A percentile compares a stretch with the other conserved stretches of the same genome.
phyloP scores from a whole-genome alignment of 2,888 invertebrate genomes.

The Pandemis heparana region DNA sequence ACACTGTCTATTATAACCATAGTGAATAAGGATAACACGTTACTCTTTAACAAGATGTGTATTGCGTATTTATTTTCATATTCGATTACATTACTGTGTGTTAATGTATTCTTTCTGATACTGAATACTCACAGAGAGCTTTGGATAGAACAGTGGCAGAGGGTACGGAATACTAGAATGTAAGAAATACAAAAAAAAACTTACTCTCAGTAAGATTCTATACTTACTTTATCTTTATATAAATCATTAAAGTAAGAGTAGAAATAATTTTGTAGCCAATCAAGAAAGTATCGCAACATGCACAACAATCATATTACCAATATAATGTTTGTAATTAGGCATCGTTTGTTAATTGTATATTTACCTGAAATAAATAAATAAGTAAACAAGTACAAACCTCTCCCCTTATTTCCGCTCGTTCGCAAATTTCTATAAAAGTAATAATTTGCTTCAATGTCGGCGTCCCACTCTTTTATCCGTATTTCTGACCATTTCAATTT shows the following conservation, averaged over 20 bases:
- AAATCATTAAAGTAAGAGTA: too few species aligned
- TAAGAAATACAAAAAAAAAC: too few species aligned
- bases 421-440: conserved; percentile 88
- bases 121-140: neutral
- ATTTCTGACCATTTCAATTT: conserved; percentile 87
- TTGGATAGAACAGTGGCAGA: neutral
- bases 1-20: neutral
- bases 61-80: neutral
- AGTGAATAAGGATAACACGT: neutral
- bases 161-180: too few species aligned
- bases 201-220: too few species aligned
- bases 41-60: neutral
- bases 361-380: neutral
- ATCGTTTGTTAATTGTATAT: too few species aligned
- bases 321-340: too few species aligned
- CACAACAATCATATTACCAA: too few species aligned
- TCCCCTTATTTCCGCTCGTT: conserved; percentile 81
- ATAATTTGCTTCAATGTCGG: conserved; percentile 88
- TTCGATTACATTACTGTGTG: neutral
- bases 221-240: too few species aligned
- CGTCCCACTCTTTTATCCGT: conserved; percentile 87
- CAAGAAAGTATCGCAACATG: too few species aligned
- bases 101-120: neutral
- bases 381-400: conserved; percentile 85
- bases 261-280: too few species aligned